Evolutionary conservation across 2,797 vertebrate species (phyloP).

Genomic region (Acrocephalus scirpaceus): DNA sequence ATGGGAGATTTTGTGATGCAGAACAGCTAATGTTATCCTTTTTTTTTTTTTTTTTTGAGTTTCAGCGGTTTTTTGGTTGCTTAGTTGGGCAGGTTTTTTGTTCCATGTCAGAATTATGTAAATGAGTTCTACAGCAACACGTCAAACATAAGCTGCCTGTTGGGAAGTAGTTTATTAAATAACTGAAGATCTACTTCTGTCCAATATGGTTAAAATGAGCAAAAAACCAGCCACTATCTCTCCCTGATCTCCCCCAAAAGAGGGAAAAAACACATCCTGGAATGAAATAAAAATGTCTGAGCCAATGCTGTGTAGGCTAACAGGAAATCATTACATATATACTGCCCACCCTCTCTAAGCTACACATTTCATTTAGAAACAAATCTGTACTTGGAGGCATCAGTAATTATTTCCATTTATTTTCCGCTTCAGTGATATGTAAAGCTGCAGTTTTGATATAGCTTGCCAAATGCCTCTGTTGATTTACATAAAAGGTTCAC

Average conservation of each 20-base stretch:
- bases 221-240: neutral
- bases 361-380: constrained; percentile 12
- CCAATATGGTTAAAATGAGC: neutral
- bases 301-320: neutral
- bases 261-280: neutral
- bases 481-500: constrained; percentile 55
- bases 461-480: constrained; percentile 48
- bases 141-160: neutral
- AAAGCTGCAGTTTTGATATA: constrained; percentile 47
- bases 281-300: neutral
- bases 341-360: neutral
- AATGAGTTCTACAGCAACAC: neutral
- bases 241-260: neutral
- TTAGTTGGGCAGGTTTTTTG: accelerated
- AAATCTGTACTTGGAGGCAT: constrained; percentile 26
- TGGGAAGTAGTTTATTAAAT: neutral
- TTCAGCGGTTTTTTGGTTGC: neutral
- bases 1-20: neutral
- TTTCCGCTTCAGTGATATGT: constrained; percentile 48
- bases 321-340: neutral
- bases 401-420: constrained; percentile 61
- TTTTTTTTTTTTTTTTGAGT: neutral
- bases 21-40: neutral
- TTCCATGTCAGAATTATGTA: neutral
- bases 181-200: neutral